Evolutionary conservation across 2,888 invertebrate species (phyloP), one percentile per base, ranked within the genome.

Genomic region (Calliphora vomitoria): DNA sequence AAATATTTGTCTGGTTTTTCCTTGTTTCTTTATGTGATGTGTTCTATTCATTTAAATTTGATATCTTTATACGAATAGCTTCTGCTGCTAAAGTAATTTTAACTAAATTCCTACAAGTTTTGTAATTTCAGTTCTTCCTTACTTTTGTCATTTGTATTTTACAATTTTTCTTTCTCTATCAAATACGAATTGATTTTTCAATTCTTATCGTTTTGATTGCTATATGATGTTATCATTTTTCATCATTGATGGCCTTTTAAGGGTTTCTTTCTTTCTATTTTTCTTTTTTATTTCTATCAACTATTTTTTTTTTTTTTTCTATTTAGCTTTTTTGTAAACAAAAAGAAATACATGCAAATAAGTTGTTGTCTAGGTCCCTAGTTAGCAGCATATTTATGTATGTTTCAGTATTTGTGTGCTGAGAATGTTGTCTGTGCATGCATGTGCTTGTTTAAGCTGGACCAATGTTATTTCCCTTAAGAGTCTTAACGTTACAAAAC

Each of bases 191-290:
- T 86, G 74, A 80, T 76, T 83, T 86, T 62, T 64, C 80, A 80
- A 80, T 80, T 80, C 71, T 86, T 76, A 83, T 86, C 80, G 85
- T 62, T 87, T 87, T 85, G 81, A 85, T 87, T 85, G 69, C 78
- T 69, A 79, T 82, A 85, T 87, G 85, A 87, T 87, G 72, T 87
- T 85, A 87, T 85, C 82, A 87, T 85, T 87, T 82, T 87, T 87
- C 82, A 85, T 82, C 85, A 85, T 64, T 74, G 85, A 87, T 84
- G 80, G 11, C 74, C 69, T 55, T 76, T 79, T 86, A 78, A 82
- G 69, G 74, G 79, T 41, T 62, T 62, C 20, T 41, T 71, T 18
- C 44, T 50, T 25, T 72, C 50, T 82, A 41, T 11, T 11, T 47
- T n/a, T 3, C 35, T 50, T 69, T 41, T 47, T 69, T 0, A 38